Evolutionary conservation across 2,888 invertebrate genomes (phyloP).

Genomic region (Clistopyga incitator): DNA sequence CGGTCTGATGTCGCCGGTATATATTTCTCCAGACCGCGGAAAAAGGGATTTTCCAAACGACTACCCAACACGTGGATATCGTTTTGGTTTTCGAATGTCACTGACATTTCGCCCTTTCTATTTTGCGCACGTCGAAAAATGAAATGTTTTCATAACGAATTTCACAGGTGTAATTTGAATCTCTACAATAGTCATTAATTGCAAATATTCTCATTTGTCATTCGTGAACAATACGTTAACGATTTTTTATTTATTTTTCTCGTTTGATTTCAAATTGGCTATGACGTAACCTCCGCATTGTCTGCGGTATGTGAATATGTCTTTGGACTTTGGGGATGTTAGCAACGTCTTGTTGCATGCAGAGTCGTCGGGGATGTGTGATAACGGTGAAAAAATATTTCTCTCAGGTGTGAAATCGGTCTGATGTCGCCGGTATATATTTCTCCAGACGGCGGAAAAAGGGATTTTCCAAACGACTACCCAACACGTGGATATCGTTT

Average conservation of each 20-base stretch:
- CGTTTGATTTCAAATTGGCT: too few species aligned
- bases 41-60: not conserved
- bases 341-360: conserved; percentile 73
- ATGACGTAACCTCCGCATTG: too few species aligned
- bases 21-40: conserved; percentile 19
- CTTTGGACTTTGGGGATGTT: conserved; percentile 43
- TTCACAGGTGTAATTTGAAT: conserved; percentile 34
- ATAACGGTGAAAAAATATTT: conserved; percentile 75
- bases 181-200: conserved; percentile 40
- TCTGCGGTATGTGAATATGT: too few species aligned
- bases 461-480: not conserved
- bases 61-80: not conserved
- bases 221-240: conserved; percentile 8
- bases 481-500: not conserved
- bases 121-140: not conserved
- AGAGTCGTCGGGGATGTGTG: conserved; percentile 63
- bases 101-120: not conserved
- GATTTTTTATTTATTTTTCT: conserved; percentile 4
- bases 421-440: conserved; percentile 11
- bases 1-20: conserved; percentile 8
- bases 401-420: conserved; percentile 7
- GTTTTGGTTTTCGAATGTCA: not conserved
- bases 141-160: conserved; percentile 12
- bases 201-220: conserved; percentile 41
- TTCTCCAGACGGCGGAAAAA: conserved; percentile 17